These are phyloP conservation scores for Toxotes chatareus DNA, from an alignment of 2,113 vertebrate genomes.

Conservation along the genomic window DNA sequence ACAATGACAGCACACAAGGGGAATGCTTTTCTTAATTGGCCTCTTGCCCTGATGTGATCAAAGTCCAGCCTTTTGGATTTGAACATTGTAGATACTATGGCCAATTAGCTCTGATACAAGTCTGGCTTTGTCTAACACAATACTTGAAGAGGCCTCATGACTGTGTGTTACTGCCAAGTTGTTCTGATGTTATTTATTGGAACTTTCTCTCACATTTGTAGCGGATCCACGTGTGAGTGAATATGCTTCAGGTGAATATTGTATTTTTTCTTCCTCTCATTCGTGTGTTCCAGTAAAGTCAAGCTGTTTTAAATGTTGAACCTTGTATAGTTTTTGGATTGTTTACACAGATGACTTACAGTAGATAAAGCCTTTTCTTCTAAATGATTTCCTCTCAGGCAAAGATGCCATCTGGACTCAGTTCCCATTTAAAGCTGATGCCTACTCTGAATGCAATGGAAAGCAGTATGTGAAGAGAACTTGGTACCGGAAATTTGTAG, in stretches of 20 bases:
- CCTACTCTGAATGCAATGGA: conserved; percentile 94
- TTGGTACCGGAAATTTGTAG: conserved; percentile 99
- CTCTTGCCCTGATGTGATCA: conserved; percentile 50
- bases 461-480: conserved; percentile 96
- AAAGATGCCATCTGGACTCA: conserved; percentile 99
- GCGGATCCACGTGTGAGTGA: conserved; percentile 96
- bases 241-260: conserved; percentile 89
- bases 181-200: conserved; percentile 25
- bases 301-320: neutral
- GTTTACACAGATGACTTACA: neutral
- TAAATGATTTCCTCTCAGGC: conserved; percentile 76
- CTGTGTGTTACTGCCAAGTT: neutral
- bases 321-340: neutral
- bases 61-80: conserved; percentile 12
- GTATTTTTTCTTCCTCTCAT: neutral
- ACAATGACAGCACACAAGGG: conserved; percentile 10
- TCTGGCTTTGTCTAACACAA: conserved; percentile 22
- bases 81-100: conserved; percentile 5
- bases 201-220: conserved; percentile 71
- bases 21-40: conserved; percentile 36
- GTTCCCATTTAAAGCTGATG: conserved; percentile 91
- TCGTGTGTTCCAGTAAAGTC: conserved; percentile 24
- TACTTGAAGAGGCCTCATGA: conserved; percentile 4
- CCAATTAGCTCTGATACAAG: conserved; percentile 32
- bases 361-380: neutral